These are phyloP conservation scores for Heliothis subflexa DNA, from an alignment of 1,140 invertebrate species.

Conservation along the genomic window DNA sequence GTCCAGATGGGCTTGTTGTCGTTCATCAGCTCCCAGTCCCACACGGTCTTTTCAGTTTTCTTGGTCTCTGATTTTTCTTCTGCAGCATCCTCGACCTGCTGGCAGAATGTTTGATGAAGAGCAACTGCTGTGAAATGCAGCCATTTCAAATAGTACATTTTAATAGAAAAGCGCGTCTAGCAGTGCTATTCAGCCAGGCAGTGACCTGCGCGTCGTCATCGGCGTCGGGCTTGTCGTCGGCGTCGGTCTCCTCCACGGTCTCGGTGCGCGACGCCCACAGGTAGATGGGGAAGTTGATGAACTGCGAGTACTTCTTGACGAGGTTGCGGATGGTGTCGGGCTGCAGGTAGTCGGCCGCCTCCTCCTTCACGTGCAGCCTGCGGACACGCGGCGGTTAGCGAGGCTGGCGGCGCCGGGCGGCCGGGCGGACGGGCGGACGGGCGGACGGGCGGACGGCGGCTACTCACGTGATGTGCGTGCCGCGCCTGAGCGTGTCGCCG, in stretches of 20 bases:
- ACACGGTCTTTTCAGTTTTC: slow-evolving; percentile 97
- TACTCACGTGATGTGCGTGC: slow-evolving; percentile 90
- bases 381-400: neutral
- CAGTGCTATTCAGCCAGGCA: no score
- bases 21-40: slow-evolving; percentile 99
- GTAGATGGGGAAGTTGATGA: slow-evolving; percentile 99
- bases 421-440: neutral
- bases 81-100: slow-evolving; percentile 87
- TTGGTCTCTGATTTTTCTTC: slow-evolving; percentile 96
- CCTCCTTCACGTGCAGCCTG: slow-evolving; percentile 97
- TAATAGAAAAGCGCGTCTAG: no score
- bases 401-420: neutral
- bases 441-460: neutral
- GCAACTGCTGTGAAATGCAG: no score
- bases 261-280: slow-evolving; percentile 98
- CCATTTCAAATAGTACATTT: no score
- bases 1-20: slow-evolving; percentile 99
- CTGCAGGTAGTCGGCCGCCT: slow-evolving; percentile 98
- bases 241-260: slow-evolving; percentile 92
- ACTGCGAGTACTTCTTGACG: slow-evolving; percentile 99
- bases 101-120: neutral
- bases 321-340: slow-evolving; percentile 95
- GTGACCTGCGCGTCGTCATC: slow-evolving; percentile 88
- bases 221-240: slow-evolving; percentile 68
- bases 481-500: slow-evolving; percentile 95